A percentile compares a stretch with the other conserved stretches of the same genome.
Conservation (phyloP, 2,113 vertebrate genomes). For the Herpetotheres cachinnans region DNA sequence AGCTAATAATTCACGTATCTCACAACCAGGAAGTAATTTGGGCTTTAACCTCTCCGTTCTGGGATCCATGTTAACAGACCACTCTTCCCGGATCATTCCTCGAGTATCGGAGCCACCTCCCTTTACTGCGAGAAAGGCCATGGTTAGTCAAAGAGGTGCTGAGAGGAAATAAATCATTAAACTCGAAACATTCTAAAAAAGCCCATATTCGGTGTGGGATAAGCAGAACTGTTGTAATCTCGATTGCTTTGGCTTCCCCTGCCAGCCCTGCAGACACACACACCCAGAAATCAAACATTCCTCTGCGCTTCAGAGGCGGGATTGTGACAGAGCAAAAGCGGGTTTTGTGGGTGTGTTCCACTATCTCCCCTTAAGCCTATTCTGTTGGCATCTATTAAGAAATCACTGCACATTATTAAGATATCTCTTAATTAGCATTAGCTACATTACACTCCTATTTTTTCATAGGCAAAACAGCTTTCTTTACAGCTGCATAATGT, state of each 20-base stretch:
- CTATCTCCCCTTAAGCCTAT: neutral
- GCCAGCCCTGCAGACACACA: constrained; percentile 6
- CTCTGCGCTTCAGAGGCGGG: neutral
- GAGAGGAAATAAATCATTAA: neutral
- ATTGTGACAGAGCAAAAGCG: neutral
- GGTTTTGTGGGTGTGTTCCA: neutral
- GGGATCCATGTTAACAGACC: neutral
- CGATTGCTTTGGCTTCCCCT: neutral
- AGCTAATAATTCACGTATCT: neutral
- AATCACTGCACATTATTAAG: neutral
- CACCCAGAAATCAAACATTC: constrained; percentile 39
- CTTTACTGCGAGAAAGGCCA: neutral
- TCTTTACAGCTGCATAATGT: neutral
- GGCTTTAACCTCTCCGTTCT: neutral
- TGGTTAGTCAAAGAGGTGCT: neutral
- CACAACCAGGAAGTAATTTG: constrained; percentile 2
- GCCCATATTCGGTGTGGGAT: neutral
- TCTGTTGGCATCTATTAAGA: neutral
- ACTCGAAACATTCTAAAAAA: neutral
- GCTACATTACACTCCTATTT: neutral
- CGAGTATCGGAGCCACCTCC: neutral
- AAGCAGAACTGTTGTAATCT: neutral
- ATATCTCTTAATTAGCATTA: constrained; percentile 19
- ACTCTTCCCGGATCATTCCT: neutral
- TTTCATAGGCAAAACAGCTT: neutral